phyloP scores from a whole-genome alignment of 2,113 vertebrate species.

The Tamias sibiricus region DNA sequence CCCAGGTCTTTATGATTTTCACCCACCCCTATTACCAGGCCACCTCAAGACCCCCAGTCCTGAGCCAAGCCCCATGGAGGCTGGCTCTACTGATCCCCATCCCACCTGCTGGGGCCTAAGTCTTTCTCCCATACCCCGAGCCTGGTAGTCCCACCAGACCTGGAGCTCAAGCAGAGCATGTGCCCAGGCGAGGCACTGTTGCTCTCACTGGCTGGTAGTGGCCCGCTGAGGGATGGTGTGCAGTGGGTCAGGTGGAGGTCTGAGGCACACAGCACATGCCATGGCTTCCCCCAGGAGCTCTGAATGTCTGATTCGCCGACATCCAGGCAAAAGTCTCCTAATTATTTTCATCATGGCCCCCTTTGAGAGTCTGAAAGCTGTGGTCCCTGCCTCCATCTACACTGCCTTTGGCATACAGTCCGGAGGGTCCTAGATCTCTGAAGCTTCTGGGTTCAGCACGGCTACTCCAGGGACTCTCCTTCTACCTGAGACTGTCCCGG shows the following conservation, averaged over 20 bases:
- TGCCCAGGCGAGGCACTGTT: not conserved
- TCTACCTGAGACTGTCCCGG: not conserved
- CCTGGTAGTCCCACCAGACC: too few relatives aligned
- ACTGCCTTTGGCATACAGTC: not conserved
- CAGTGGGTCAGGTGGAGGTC: not conserved
- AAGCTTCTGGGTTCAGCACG: not conserved
- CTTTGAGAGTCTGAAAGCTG: not conserved
- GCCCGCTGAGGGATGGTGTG: too few relatives aligned
- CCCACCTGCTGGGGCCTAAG: not conserved
- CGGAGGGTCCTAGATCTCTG: not conserved
- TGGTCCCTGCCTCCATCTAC: not conserved
- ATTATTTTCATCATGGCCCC: not conserved
- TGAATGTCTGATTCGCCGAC: not conserved
- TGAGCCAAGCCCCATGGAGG: not conserved
- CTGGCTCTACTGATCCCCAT: not conserved
- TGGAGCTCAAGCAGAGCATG: not conserved
- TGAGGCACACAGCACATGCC: too few relatives aligned
- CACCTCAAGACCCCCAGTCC: not conserved
- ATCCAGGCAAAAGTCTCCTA: not conserved
- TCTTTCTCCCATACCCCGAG: not conserved
- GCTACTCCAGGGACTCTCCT: not conserved
- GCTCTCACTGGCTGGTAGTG: not conserved
- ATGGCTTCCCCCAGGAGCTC: not conserved
- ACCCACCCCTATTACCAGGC: rapidly evolving
- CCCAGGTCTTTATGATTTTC: not conserved